Conservation (phyloP, 2,797 vertebrate species). For the Lacerta bilineata region DNA sequence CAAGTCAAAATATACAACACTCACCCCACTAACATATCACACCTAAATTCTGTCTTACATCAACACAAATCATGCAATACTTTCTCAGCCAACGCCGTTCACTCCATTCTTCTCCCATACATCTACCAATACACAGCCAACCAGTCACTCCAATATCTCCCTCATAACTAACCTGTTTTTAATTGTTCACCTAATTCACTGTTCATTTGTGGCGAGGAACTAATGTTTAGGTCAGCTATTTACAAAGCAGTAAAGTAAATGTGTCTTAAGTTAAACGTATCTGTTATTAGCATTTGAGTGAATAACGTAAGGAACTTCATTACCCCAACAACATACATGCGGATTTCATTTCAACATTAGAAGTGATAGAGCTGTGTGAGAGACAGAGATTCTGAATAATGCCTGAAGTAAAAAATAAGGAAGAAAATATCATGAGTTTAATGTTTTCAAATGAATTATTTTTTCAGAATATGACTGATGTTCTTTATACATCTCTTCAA, state of each 20-base stretch:
- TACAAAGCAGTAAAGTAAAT: not conserved
- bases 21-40: too few species aligned
- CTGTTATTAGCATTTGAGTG: not conserved
- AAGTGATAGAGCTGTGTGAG: not conserved
- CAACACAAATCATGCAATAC: too few species aligned
- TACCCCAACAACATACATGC: slow-evolving; percentile 2
- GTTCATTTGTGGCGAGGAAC: not conserved
- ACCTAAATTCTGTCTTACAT: too few species aligned
- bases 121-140: too few species aligned
- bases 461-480: slow-evolving; percentile 42
- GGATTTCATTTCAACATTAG: not conserved
- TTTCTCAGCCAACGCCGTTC: too few species aligned
- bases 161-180: slow-evolving; percentile 8
- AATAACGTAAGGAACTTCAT: slow-evolving; percentile 22
- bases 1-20: too few species aligned
- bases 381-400: not conserved
- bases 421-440: not conserved
- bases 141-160: not conserved
- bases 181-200: not conserved
- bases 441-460: not conserved
- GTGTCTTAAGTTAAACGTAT: not conserved
- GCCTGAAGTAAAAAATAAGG: not conserved
- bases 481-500: slow-evolving; percentile 49
- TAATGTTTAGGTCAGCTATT: not conserved
- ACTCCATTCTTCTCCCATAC: too few species aligned